Evolutionary conservation across 64 coral and sea anemone species (phyloP).

Genomic region (Pocillopora damicornis): DNA sequence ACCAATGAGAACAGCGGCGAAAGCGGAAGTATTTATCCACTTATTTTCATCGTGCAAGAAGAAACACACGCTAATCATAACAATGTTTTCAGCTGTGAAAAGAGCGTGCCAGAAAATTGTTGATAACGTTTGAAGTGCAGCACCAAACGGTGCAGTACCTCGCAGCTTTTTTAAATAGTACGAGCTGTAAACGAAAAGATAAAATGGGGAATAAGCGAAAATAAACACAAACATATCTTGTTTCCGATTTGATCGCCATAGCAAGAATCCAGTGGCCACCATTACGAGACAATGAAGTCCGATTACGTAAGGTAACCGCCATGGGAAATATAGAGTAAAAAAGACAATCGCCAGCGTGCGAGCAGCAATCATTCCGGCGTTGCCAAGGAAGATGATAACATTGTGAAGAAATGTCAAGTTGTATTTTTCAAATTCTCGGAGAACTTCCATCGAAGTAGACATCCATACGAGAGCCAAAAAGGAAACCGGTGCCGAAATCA

Average conservation of each 20-base stretch:
- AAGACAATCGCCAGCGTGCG: not conserved
- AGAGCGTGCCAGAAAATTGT: conserved; percentile 16
- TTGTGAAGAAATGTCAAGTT: not conserved
- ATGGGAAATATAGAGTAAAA: not conserved
- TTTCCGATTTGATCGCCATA: conserved; percentile 29
- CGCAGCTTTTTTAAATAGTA: conserved; percentile 24
- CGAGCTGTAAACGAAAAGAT: conserved; percentile 16
- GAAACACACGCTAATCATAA: not conserved
- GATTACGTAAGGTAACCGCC: not conserved
- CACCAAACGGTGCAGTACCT: not conserved
- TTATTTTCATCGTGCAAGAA: not conserved
- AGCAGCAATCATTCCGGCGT: not conserved
- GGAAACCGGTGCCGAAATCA: not conserved
- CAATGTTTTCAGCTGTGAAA: conserved; percentile 16
- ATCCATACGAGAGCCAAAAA: conserved; percentile 4
- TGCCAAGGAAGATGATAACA: conserved; percentile 5
- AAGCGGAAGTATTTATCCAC: not conserved
- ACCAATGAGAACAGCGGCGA: not conserved
- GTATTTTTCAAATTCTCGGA: not conserved
- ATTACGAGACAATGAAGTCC: not conserved
- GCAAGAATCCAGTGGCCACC: not conserved
- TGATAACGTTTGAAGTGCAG: not conserved
- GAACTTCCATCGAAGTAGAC: conserved; percentile 3
- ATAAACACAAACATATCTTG: conserved; percentile 20
- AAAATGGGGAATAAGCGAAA: conserved; percentile 29